Conservation (phyloP, 2,797 vertebrate genomes). For the Molothrus aeneus region DNA sequence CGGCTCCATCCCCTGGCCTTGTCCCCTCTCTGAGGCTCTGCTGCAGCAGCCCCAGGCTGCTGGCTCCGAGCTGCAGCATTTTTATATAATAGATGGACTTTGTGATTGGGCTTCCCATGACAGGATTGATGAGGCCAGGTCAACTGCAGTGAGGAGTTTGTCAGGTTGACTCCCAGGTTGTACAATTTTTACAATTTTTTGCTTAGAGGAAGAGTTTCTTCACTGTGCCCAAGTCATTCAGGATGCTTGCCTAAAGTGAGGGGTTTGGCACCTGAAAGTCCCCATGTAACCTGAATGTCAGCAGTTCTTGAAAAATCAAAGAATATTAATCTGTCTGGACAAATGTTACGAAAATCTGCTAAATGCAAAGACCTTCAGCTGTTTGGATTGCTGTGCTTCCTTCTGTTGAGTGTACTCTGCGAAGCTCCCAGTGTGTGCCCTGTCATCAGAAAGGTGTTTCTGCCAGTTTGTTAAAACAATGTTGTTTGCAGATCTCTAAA, state of each 20-base stretch:
- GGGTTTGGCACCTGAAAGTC: background rate
- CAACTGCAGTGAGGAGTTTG: background rate
- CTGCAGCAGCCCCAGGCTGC: background rate
- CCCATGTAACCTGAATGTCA: background rate
- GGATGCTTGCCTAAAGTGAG: background rate
- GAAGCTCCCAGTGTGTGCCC: background rate
- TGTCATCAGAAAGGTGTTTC: background rate
- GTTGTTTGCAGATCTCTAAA: background rate
- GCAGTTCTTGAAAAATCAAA: background rate
- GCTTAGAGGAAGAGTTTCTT: background rate
- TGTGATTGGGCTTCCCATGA: background rate
- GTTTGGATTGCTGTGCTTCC: background rate
- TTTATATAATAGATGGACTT: rapidly evolving
- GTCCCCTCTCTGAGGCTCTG: rapidly evolving
- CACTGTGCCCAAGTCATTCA: background rate
- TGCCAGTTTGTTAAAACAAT: background rate
- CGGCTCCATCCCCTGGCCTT: background rate
- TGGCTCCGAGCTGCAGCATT: rapidly evolving
- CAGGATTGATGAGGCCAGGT: background rate
- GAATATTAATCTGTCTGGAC: background rate
- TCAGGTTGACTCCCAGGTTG: background rate
- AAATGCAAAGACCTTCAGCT: background rate
- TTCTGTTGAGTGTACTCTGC: background rate
- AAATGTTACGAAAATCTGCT: background rate
- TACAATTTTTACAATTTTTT: background rate